These are phyloP conservation scores for Neopipo cinnamomea DNA, from an alignment of 2,113 vertebrate species.

Conservation along the genomic window DNA sequence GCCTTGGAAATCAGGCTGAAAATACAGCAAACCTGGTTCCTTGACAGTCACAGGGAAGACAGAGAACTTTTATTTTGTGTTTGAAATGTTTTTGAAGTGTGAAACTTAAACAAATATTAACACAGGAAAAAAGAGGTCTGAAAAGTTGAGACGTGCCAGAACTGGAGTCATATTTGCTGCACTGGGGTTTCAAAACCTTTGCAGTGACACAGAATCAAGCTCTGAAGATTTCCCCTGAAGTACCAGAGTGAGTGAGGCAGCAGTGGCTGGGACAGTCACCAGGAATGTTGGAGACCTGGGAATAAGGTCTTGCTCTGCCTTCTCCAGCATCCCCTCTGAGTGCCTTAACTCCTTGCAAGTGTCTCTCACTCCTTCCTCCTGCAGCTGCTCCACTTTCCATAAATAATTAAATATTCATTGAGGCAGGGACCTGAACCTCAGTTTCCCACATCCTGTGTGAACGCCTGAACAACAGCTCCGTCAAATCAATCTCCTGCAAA, in stretches of 20 bases:
- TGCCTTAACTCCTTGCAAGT: not conserved
- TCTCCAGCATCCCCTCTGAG: not conserved
- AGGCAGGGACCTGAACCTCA: conserved; percentile 30
- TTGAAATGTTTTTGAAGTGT: not conserved
- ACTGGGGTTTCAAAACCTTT: not conserved
- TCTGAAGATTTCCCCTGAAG: not conserved
- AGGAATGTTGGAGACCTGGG: not conserved
- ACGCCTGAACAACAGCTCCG: not conserved
- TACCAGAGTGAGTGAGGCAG: not conserved
- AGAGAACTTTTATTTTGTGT: not conserved
- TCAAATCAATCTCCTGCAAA: conserved; percentile 31
- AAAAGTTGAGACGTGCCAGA: not conserved
- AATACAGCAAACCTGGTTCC: not conserved
- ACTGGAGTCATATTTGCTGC: not conserved
- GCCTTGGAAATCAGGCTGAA: not conserved
- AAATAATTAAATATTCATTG: conserved; percentile 32
- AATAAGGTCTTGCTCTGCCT: not conserved
- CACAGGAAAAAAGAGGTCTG: not conserved
- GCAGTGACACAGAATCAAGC: not conserved
- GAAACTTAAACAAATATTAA: not conserved
- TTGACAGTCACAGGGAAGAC: not conserved
- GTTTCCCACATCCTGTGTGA: conserved; percentile 55
- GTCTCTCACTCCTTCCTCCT: not conserved
- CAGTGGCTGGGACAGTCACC: not conserved
- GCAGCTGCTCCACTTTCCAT: conserved; percentile 1